Evolutionary conservation across 2,888 invertebrate species (phyloP).

Genomic region (Colletes collaris): DNA sequence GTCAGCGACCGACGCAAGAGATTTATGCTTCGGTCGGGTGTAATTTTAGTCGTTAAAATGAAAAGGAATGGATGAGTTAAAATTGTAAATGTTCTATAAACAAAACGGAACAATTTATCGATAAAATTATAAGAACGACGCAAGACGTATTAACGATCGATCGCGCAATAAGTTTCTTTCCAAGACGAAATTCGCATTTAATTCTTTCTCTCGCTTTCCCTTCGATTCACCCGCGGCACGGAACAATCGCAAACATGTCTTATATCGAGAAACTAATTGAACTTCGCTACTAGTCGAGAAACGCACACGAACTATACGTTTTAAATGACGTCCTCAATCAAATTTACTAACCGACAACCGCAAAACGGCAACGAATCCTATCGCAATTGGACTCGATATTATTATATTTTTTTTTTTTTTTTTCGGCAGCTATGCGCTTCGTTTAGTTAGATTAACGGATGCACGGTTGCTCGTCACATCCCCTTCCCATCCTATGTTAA

Average conservation of each 20-base stretch:
- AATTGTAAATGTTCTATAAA: too few relatives aligned
- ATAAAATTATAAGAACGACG: too few relatives aligned
- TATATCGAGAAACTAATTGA: slow-evolving; percentile 22
- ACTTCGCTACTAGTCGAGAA: slow-evolving; percentile 31
- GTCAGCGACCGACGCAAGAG: slow-evolving; percentile 11
- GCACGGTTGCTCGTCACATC: slow-evolving; percentile 6
- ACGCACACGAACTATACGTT: slow-evolving; percentile 25
- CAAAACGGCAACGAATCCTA: slow-evolving; percentile 31
- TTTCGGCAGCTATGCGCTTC: not conserved
- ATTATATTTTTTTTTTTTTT: not conserved
- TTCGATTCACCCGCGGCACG: not conserved
- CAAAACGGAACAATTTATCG: too few relatives aligned
- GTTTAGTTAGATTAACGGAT: slow-evolving; percentile 12
- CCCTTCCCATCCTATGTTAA: slow-evolving; percentile 55
- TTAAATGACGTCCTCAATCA: slow-evolving; percentile 54
- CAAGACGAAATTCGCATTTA: slow-evolving; percentile 10
- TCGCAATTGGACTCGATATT: slow-evolving; percentile 4
- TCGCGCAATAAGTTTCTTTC: not conserved
- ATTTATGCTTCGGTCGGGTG: slow-evolving; percentile 20
- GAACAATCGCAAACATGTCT: slow-evolving; percentile 5
- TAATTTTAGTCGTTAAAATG: slow-evolving; percentile 1
- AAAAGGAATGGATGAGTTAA: not conserved
- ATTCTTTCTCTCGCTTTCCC: not conserved
- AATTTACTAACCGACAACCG: slow-evolving; percentile 57
- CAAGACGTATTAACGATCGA: slow-evolving; percentile 4